Evolutionary conservation across 2,113 vertebrate genomes (phyloP).

Genomic region (Octodon degus): DNA sequence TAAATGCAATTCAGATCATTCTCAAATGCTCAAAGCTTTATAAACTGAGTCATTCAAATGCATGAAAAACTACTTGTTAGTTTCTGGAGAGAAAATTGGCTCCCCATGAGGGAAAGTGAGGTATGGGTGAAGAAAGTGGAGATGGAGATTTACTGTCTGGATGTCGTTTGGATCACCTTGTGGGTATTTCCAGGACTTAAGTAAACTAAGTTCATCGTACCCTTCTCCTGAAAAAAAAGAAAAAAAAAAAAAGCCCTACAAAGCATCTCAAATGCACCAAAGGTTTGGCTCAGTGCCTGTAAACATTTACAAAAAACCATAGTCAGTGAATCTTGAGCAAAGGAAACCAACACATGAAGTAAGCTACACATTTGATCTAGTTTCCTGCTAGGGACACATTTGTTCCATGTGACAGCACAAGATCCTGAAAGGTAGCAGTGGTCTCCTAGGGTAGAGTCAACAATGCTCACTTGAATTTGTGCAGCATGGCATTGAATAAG

Average conservation of each 20-base stretch:
- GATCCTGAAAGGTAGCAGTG: neutral
- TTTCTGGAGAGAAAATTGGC: neutral
- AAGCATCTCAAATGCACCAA: conserved; percentile 38
- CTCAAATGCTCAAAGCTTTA: neutral
- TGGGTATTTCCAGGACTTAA: conserved; percentile 42
- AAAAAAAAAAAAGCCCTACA: neutral
- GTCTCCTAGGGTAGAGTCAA: neutral
- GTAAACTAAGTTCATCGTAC: conserved; percentile 6
- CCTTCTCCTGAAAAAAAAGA: neutral
- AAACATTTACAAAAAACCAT: neutral
- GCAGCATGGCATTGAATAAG: neutral
- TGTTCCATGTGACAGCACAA: neutral
- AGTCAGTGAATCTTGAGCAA: neutral
- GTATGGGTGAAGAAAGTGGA: neutral
- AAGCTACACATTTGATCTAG: neutral
- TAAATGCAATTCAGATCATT: conserved; percentile 19
- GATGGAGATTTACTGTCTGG: neutral
- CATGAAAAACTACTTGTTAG: neutral
- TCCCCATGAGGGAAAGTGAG: neutral
- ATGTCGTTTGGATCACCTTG: neutral
- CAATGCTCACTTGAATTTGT: neutral
- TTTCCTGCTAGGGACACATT: neutral
- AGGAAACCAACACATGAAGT: neutral
- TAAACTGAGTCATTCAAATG: neutral
- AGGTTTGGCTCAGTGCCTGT: neutral